phyloP scores from a whole-genome alignment of 2,888 invertebrate genomes.

The Tigriopus californicus region DNA sequence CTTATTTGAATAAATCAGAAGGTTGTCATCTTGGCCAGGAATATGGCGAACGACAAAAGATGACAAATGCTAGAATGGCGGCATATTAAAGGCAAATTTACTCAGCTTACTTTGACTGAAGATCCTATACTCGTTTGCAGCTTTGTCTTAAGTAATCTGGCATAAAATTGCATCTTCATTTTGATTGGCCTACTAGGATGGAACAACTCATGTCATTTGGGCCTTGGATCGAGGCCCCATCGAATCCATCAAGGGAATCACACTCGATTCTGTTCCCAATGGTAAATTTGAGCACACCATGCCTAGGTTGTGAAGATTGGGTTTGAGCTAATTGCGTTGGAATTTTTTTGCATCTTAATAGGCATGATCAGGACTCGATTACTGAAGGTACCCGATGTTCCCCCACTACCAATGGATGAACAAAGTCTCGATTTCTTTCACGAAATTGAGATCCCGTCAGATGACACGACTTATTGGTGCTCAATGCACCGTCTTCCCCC shows the following conservation, averaged over 20 bases:
- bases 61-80: too few relatives aligned
- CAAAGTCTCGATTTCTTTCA: slow-evolving; percentile 32
- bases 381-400: slow-evolving; percentile 18
- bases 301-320: neutral
- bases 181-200: slow-evolving; percentile 42
- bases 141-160: too few relatives aligned
- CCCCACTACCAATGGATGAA: slow-evolving; percentile 29
- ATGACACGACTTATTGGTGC: slow-evolving; percentile 96
- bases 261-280: slow-evolving; percentile 33
- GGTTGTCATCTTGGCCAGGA: too few relatives aligned
- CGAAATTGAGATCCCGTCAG: slow-evolving; percentile 47
- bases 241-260: slow-evolving; percentile 43
- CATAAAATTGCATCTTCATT: too few relatives aligned
- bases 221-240: slow-evolving; percentile 55
- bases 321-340: neutral
- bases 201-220: slow-evolving; percentile 74
- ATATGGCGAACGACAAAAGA: too few relatives aligned
- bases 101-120: too few relatives aligned
- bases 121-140: too few relatives aligned
- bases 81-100: too few relatives aligned
- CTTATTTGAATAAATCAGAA: too few relatives aligned
- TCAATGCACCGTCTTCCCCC: slow-evolving; percentile 58
- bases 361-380: slow-evolving; percentile 1
- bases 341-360: neutral
- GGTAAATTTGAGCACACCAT: slow-evolving; percentile 19